These are phyloP conservation scores for Calliphora vicina DNA, from an alignment of 1,140 invertebrate genomes.

Conservation along the genomic window DNA sequence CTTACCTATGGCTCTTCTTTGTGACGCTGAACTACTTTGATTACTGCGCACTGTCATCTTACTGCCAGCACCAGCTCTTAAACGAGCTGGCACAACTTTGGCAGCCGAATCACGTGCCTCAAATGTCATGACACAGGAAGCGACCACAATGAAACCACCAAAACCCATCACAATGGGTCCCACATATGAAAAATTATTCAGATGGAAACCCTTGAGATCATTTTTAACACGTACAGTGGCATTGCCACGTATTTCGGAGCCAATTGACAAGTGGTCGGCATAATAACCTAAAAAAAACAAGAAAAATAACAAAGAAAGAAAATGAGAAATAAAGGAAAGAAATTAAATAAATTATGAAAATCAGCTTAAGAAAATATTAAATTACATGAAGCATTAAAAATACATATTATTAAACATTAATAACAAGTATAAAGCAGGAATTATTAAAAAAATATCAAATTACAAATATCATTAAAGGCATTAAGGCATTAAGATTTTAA, in stretches of 20 bases:
- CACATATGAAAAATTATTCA: slow-evolving; percentile 90
- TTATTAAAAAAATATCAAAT: too few species aligned
- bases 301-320: slow-evolving; percentile 18
- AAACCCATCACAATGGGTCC: slow-evolving; percentile 93
- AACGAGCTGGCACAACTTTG: slow-evolving; percentile 82
- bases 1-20: slow-evolving; percentile 64
- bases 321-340: neutral
- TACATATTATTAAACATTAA: neutral
- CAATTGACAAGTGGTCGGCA: slow-evolving; percentile 80
- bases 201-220: slow-evolving; percentile 80
- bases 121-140: slow-evolving; percentile 94
- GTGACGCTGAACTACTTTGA: slow-evolving; percentile 60
- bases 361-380: neutral
- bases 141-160: slow-evolving; percentile 91
- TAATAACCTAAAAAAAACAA: slow-evolving; percentile 73
- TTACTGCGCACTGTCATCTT: slow-evolving; percentile 56
- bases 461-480: too few species aligned
- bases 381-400: neutral
- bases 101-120: slow-evolving; percentile 87
- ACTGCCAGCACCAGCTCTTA: slow-evolving; percentile 67
- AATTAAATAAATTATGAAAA: neutral
- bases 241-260: slow-evolving; percentile 78
- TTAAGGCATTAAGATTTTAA: too few species aligned
- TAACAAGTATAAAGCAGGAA: neutral
- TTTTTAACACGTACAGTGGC: slow-evolving; percentile 80